Evolutionary conservation across 1,140 invertebrate species (phyloP).

Genomic region (Pseudomyrmex flavicornis): DNA sequence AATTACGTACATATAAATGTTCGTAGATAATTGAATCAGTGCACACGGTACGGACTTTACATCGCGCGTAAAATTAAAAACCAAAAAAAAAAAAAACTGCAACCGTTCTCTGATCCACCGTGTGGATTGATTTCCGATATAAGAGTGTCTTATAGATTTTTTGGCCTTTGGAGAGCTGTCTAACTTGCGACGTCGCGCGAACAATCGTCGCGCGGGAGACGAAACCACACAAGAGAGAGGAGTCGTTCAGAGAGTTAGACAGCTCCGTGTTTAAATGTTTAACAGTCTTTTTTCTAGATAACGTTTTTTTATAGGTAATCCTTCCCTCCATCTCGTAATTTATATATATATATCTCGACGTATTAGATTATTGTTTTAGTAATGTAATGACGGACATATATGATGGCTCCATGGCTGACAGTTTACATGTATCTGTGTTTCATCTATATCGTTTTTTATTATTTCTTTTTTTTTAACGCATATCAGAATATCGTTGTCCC

Average conservation of each 20-base stretch:
- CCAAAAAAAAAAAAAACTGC: too few relatives aligned
- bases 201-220: too few relatives aligned
- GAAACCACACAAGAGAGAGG: background rate
- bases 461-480: background rate
- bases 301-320: background rate
- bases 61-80: too few relatives aligned
- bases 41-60: background rate
- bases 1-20: slow-evolving; percentile 57
- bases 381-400: slow-evolving; percentile 47
- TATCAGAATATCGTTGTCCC: background rate
- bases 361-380: slow-evolving; percentile 67
- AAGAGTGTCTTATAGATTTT: slow-evolving; percentile 20
- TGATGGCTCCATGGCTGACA: slow-evolving; percentile 45
- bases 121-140: slow-evolving; percentile 46
- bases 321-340: slow-evolving; percentile 46
- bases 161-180: slow-evolving; percentile 8
- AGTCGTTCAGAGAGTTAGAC: background rate
- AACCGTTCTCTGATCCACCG: background rate
- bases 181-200: background rate
- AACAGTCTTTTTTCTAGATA: slow-evolving; percentile 44
- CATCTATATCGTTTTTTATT: slow-evolving; percentile 38
- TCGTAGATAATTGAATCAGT: slow-evolving; percentile 50
- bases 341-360: slow-evolving; percentile 37
- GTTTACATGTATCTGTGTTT: slow-evolving; percentile 59
- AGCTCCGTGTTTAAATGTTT: slow-evolving; percentile 27